Conservation (phyloP, 2,888 invertebrate genomes). For the Campoplex capitator region DNA sequence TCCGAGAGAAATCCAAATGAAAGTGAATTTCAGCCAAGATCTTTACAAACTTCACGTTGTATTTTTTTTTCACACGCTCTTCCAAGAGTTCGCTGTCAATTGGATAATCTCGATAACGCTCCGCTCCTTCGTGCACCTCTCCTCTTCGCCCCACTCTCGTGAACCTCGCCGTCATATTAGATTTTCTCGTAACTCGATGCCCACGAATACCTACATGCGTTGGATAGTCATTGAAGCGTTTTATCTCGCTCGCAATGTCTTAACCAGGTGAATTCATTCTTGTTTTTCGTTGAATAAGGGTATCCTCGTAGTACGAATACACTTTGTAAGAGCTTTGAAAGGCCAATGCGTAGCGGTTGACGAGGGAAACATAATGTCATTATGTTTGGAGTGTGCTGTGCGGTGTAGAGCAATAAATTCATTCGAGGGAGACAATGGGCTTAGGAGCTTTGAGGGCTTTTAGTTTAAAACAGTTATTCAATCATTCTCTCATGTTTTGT, state of each 20-base stretch:
- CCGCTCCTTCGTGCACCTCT: neutral
- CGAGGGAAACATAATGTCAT: neutral
- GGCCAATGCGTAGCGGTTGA: neutral
- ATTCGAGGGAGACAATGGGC: neutral
- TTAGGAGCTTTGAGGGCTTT: neutral
- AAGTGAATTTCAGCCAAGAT: constrained; percentile 4
- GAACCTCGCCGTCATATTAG: neutral
- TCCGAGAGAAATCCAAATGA: constrained; percentile 17
- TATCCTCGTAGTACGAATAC: neutral
- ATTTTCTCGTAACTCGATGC: neutral
- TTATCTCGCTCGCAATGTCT: neutral
- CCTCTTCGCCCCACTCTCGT: neutral
- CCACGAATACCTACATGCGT: neutral
- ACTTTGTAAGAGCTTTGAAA: neutral
- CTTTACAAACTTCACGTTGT: neutral
- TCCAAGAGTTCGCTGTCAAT: neutral
- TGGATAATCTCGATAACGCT: neutral
- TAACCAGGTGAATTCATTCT: neutral
- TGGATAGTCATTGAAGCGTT: neutral
- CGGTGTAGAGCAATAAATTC: neutral
- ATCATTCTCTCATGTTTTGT: neutral
- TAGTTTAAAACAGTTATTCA: neutral
- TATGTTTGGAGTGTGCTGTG: neutral
- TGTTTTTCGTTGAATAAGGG: neutral
- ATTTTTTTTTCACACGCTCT: constrained; percentile 1